A percentile compares a stretch with the other conserved stretches of the same genome.
Evolutionary conservation across 2,888 invertebrate species (phyloP).

Genomic region (Neoascia interrupta): DNA sequence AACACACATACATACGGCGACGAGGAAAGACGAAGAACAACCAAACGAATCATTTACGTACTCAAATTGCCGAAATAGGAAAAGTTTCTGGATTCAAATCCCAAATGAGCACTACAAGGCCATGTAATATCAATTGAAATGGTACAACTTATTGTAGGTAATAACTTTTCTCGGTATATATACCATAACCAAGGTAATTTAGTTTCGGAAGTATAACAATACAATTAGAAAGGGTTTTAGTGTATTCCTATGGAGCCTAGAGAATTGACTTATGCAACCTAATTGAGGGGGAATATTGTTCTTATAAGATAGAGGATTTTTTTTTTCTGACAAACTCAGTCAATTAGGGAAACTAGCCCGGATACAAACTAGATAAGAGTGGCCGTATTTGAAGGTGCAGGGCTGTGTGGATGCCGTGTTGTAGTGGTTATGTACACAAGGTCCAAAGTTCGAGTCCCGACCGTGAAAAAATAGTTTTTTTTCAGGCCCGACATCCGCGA

Average conservation of each 20-base stretch:
- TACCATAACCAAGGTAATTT: constrained; percentile 7
- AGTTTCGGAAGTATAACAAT: not conserved
- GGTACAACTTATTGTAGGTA: constrained; percentile 31
- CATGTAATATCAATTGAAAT: constrained; percentile 54
- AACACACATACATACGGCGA: not conserved
- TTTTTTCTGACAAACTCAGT: no score
- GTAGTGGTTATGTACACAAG: no score
- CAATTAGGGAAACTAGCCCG: no score
- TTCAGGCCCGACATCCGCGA: no score
- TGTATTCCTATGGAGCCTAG: constrained; percentile 9
- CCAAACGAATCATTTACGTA: constrained; percentile 22
- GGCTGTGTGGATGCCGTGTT: no score
- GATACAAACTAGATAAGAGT: no score
- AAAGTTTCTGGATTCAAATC: constrained; percentile 39
- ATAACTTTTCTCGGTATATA: constrained; percentile 12
- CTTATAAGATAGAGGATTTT: no score
- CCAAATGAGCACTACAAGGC: constrained; percentile 36
- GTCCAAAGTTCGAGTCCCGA: no score
- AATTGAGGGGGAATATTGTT: no score
- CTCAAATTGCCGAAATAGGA: constrained; percentile 44
- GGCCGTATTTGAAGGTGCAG: no score
- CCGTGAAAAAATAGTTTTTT: no score
- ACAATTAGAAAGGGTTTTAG: constrained; percentile 30
- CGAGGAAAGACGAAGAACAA: not conserved
- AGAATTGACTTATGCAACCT: no score